phyloP scores from a whole-genome alignment of 2,797 vertebrate species.

The Acanthurus leucopareius region DNA sequence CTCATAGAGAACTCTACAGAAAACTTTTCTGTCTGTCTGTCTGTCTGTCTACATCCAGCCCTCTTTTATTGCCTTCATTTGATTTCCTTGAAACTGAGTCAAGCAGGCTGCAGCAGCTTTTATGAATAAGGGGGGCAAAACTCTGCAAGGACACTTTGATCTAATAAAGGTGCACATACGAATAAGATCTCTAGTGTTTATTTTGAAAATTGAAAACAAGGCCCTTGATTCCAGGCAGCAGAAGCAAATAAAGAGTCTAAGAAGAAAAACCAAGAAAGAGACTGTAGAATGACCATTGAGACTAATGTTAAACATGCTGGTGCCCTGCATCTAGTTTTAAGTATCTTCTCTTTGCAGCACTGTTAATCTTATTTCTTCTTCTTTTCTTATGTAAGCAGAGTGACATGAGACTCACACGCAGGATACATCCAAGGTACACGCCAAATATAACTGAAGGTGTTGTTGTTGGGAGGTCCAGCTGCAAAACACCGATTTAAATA shows the following conservation, averaged over 20 bases:
- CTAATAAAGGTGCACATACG: conserved; percentile 40
- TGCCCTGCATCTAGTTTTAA: neutral
- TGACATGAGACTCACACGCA: neutral
- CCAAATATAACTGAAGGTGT: conserved; percentile 61
- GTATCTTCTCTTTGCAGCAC: conserved; percentile 17
- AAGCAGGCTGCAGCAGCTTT: conserved; percentile 1
- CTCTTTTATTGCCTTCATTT: conserved; percentile 4
- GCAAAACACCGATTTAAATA: conserved; percentile 72
- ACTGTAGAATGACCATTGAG: conserved; percentile 23
- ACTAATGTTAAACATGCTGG: conserved; percentile 37
- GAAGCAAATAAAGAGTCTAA: conserved; percentile 32
- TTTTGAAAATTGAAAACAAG: conserved; percentile 42
- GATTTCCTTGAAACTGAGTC: conserved; percentile 17
- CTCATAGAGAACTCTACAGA: conserved; percentile 23
- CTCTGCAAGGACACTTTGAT: conserved; percentile 38
- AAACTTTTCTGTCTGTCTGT: conserved; percentile 31
- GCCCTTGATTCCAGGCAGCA: conserved; percentile 35
- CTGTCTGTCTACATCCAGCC: neutral
- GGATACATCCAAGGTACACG: conserved; percentile 25
- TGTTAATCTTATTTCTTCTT: conserved; percentile 4
- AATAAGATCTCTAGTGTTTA: conserved; percentile 33
- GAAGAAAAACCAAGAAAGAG: conserved; percentile 18
- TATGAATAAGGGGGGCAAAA: neutral
- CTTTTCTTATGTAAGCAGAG: conserved; percentile 4
- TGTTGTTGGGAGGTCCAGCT: conserved; percentile 62